Percentiles rank a stretch among this genome's conserved stretches.
Evolutionary conservation across 37 sponge, comb jelly and placozoan genomes (phyloP).

Genomic region (Geodia barretti): DNA sequence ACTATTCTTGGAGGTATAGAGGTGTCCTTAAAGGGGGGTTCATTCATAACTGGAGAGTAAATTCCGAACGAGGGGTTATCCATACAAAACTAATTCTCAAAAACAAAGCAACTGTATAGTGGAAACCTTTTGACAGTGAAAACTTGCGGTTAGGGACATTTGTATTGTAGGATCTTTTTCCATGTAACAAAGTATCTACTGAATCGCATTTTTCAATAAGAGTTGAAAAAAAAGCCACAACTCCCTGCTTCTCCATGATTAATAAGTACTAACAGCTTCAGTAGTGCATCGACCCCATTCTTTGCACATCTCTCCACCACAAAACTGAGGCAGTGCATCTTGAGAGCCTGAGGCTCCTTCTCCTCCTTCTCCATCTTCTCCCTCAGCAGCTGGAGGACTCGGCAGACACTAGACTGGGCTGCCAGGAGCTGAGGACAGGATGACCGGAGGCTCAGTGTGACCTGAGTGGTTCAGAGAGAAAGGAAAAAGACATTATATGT

Average conservation of each 20-base stretch:
- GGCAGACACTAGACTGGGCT: background rate
- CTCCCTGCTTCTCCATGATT: background rate
- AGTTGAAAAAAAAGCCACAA: background rate
- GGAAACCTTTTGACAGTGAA: no score
- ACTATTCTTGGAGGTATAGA: no score
- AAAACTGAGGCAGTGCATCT: slow-evolving; percentile 50
- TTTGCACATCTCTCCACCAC: slow-evolving; percentile 3
- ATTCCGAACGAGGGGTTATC: no score
- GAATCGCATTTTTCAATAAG: no score
- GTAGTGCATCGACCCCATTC: background rate
- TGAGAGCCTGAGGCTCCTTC: slow-evolving; percentile 41
- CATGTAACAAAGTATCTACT: no score
- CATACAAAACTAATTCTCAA: background rate
- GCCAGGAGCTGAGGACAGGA: background rate
- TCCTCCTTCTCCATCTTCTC: slow-evolving; percentile 20
- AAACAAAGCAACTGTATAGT: no score
- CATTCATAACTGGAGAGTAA: no score
- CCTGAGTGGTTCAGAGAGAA: background rate
- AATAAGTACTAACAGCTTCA: slow-evolving; percentile 24
- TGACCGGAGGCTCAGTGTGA: background rate
- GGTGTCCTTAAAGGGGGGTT: no score
- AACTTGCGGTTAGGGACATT: no score
- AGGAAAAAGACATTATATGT: background rate
- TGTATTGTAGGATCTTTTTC: no score
- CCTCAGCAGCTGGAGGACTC: slow-evolving; percentile 15